A percentile compares a stretch with the other conserved stretches of the same genome.
Conservation (phyloP, 2,888 invertebrate genomes). For the Nomada lathburiana region DNA sequence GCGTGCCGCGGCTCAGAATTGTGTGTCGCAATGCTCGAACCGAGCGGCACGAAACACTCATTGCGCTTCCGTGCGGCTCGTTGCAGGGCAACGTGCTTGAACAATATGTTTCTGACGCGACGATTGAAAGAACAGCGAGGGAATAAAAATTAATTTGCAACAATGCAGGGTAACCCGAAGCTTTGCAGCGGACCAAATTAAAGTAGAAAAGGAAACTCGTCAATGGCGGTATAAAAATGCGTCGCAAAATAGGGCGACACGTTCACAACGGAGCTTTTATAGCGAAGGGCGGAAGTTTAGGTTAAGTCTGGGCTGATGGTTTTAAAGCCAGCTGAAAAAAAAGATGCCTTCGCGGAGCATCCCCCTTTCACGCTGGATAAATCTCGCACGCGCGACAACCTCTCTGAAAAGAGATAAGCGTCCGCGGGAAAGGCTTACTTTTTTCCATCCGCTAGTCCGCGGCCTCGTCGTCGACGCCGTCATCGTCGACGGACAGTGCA, state of each 20-base stretch:
- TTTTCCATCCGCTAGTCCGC: constrained; percentile 1
- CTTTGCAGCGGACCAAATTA: background rate
- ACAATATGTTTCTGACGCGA: too few relatives aligned
- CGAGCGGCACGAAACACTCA: too few relatives aligned
- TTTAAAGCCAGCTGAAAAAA: constrained; percentile 39
- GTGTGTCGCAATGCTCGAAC: background rate
- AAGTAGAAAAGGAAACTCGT: background rate
- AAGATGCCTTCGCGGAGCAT: constrained; percentile 57
- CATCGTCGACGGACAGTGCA: constrained; percentile 45
- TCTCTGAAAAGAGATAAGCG: constrained; percentile 67
- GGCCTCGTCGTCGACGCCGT: constrained; percentile 30
- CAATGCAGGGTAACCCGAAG: too few relatives aligned
- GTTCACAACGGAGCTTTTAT: background rate
- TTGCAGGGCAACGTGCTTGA: too few relatives aligned
- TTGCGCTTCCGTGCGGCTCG: too few relatives aligned
- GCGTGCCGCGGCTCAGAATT: background rate
- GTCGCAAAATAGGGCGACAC: constrained; percentile 20
- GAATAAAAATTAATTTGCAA: background rate
- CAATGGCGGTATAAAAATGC: background rate
- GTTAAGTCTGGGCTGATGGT: constrained; percentile 39
- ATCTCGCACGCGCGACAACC: constrained; percentile 60
- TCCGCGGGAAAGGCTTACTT: constrained; percentile 39
- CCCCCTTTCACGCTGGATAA: constrained; percentile 67
- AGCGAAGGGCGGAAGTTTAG: constrained; percentile 1
- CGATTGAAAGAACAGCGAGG: background rate